These are phyloP conservation scores for Yponomeuta plumbellus DNA, from an alignment of 2,888 invertebrate species.

Conservation along the genomic window DNA sequence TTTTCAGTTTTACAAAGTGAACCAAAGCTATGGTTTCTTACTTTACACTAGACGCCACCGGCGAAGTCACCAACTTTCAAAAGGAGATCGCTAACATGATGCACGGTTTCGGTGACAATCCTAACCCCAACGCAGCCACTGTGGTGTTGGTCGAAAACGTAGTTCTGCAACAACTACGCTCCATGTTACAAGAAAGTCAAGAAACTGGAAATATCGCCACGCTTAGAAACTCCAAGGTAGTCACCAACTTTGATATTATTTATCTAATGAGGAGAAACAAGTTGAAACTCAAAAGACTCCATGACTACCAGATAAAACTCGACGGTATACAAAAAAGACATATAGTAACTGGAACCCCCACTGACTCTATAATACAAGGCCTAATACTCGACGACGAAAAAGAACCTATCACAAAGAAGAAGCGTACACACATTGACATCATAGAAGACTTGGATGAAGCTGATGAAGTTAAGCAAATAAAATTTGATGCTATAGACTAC, in stretches of 20 bases:
- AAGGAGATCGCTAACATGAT: slow-evolving; percentile 90
- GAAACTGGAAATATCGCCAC: slow-evolving; percentile 83
- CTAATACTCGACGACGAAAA: slow-evolving; percentile 69
- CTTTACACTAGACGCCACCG: slow-evolving; percentile 51
- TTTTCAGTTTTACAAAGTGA: neutral
- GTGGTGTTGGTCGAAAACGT: slow-evolving; percentile 90
- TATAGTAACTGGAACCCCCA: slow-evolving; percentile 33
- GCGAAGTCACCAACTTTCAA: slow-evolving; percentile 66
- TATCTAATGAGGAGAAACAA: slow-evolving; percentile 90
- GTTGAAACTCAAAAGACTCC: slow-evolving; percentile 83
- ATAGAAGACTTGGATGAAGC: slow-evolving; percentile 75
- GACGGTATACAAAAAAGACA: slow-evolving; percentile 61
- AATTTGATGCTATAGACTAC: slow-evolving; percentile 74
- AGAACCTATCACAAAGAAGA: slow-evolving; percentile 63
- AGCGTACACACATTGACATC: slow-evolving; percentile 64
- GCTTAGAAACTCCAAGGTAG: slow-evolving; percentile 77
- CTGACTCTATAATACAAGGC: slow-evolving; percentile 43
- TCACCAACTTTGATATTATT: slow-evolving; percentile 81
- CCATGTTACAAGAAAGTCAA: slow-evolving; percentile 82
- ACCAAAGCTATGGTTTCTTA: slow-evolving; percentile 55
- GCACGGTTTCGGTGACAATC: slow-evolving; percentile 95
- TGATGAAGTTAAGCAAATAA: slow-evolving; percentile 72
- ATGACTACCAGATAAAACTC: slow-evolving; percentile 82
- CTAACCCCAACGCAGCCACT: slow-evolving; percentile 87
- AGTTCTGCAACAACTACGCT: slow-evolving; percentile 86